A percentile compares a stretch with the other conserved stretches of the same genome.
Evolutionary conservation across 1,140 invertebrate species (phyloP).

Genomic region (Lanistes nyassanus): DNA sequence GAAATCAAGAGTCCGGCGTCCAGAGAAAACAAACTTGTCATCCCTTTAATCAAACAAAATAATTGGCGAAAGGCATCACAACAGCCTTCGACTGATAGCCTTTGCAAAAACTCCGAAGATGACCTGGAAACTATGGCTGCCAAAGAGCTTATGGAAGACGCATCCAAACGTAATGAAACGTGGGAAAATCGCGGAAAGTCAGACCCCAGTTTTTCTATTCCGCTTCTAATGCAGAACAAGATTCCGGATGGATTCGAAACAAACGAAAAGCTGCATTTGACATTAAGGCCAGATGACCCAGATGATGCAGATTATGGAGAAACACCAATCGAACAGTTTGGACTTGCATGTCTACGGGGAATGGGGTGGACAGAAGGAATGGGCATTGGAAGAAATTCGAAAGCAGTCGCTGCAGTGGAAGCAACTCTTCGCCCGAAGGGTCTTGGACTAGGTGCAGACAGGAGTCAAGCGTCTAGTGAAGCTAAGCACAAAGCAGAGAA

Average conservation of each 20-base stretch:
- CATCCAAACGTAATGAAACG: conserved; percentile 49
- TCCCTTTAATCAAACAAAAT: conserved; percentile 66
- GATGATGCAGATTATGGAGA: conserved; percentile 82
- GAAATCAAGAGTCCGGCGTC: conserved; percentile 53
- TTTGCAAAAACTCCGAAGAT: conserved; percentile 12
- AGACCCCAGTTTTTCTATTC: conserved; percentile 58
- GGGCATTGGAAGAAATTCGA: conserved; percentile 75
- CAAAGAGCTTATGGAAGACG: conserved; percentile 63
- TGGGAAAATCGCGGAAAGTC: conserved; percentile 54
- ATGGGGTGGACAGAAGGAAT: conserved; percentile 91
- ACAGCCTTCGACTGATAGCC: conserved; percentile 15
- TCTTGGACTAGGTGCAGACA: conserved; percentile 86
- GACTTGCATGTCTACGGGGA: conserved; percentile 89
- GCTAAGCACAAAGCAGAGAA: conserved; percentile 37
- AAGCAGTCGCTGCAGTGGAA: conserved; percentile 69
- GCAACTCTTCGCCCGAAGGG: conserved; percentile 85
- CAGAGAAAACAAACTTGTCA: conserved; percentile 62
- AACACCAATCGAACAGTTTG: conserved; percentile 88
- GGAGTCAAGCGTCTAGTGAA: conserved; percentile 40
- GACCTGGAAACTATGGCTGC: conserved; percentile 58
- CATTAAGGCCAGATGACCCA: conserved; percentile 65
- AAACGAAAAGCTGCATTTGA: conserved; percentile 69
- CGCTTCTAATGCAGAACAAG: conserved; percentile 68
- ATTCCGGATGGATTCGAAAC: conserved; percentile 69
- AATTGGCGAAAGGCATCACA: conserved; percentile 43